Evolutionary conservation across 2,888 invertebrate genomes (phyloP).

Genomic region (Dicranocentrus wangi): DNA sequence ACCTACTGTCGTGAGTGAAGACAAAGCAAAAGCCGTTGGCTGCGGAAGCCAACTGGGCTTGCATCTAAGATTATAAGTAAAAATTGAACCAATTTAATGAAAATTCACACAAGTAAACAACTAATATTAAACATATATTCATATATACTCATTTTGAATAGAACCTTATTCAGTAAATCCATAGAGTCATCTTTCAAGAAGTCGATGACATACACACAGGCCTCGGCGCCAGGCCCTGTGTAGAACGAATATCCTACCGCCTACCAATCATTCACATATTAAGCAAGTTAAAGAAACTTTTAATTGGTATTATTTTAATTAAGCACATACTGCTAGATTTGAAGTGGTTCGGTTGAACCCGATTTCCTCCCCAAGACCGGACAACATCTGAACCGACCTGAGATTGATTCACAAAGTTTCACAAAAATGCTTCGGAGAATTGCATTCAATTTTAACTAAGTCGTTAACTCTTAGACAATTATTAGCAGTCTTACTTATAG

Average conservation of each 20-base stretch:
- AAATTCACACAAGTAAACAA: no score
- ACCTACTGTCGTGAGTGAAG: not conserved
- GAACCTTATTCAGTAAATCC: not conserved
- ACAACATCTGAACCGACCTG: not conserved
- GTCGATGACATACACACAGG: constrained; percentile 24
- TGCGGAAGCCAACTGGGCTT: constrained; percentile 1
- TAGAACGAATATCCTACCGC: constrained; percentile 39
- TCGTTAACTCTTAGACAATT: no score
- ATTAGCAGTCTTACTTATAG: no score
- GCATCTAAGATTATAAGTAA: constrained; percentile 36
- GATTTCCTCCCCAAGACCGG: constrained; percentile 31
- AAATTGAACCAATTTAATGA: not conserved
- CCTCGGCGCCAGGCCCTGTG: constrained; percentile 14
- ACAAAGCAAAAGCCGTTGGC: constrained; percentile 24
- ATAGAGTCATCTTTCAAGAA: constrained; percentile 7
- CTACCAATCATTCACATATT: not conserved
- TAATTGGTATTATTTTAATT: not conserved
- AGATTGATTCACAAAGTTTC: not conserved
- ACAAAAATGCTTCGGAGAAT: no score
- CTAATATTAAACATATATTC: not conserved
- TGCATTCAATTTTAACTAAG: no score
- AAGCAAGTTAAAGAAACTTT: not conserved
- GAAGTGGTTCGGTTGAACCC: constrained; percentile 9
- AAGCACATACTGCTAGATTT: not conserved
- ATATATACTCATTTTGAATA: no score